A percentile compares a stretch with the other conserved stretches of the same genome.
Evolutionary conservation across 2,797 vertebrate species (phyloP).

Genomic region (Sebastes wilsoni): DNA sequence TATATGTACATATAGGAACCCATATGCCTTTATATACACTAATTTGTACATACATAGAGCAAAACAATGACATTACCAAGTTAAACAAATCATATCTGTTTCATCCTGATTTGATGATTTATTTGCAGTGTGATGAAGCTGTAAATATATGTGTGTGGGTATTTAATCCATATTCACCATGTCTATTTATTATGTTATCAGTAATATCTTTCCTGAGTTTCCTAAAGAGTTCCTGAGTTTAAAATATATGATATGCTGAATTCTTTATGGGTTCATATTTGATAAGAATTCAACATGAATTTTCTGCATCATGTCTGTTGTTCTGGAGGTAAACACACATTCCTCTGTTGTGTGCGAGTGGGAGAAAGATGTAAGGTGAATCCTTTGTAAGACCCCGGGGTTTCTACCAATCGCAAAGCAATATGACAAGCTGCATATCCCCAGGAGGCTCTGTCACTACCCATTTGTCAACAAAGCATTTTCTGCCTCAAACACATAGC

Average conservation of each 20-base stretch:
- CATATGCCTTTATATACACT: background rate
- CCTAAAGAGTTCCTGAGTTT: background rate
- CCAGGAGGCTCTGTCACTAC: slow-evolving; percentile 61
- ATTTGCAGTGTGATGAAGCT: background rate
- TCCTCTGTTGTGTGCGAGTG: slow-evolving; percentile 26
- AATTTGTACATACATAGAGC: background rate
- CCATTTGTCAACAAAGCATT: slow-evolving; percentile 75
- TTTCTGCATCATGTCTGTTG: background rate
- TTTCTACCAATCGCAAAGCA: slow-evolving; percentile 57
- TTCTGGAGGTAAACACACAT: slow-evolving; percentile 37
- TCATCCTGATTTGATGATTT: background rate
- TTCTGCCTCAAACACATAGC: slow-evolving; percentile 58
- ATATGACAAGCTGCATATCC: slow-evolving; percentile 66
- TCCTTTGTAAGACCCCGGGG: slow-evolving; percentile 61
- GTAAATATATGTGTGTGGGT: background rate
- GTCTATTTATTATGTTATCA: background rate
- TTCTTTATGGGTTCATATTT: background rate
- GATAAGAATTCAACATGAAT: slow-evolving; percentile 13
- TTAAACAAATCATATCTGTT: background rate
- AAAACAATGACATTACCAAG: background rate
- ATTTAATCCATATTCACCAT: background rate
- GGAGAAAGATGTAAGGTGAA: slow-evolving; percentile 62
- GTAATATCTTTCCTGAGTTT: background rate
- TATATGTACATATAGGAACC: background rate
- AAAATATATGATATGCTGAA: background rate